Evolutionary conservation across 2,888 invertebrate species (phyloP), one percentile per base, ranked within the genome.

Genomic region (Pocota personata): DNA sequence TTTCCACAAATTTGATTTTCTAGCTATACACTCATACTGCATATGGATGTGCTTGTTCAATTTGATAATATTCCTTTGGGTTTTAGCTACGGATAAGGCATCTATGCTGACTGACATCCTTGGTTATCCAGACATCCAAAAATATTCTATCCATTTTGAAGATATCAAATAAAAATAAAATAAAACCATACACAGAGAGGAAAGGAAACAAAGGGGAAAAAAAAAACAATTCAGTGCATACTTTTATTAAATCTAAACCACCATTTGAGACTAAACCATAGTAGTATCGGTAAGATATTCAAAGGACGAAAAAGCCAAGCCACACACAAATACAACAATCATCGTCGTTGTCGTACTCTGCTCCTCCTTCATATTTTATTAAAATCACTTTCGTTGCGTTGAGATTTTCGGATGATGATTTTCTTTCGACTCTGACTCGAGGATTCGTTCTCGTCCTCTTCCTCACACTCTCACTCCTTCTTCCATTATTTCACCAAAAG

Each of bases 321-420:
- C 67, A 60, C 48, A 30, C 67, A 46, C 55, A 57, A 64, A 58
- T 37, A 77, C 64, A 71, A 71, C 57, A 82, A 76, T 80, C 43
- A 57, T 64, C 32, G 19, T 69, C 55, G 16, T 67, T 48, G 71
- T 48, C 40, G 52, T 52, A 37, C 57, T 67, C 52, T 40, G 79
- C 80, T 80, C 67, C 72, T 88, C 67, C 88, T 90, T 91, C 90
- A 92, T 91, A 90, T 90, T 91, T 92, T 92, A 92, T 92, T 92
- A 91, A 91, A 91, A 91, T 91, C 91, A 91, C 91, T 91, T 91
- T 91, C 91, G 91, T 91, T 91, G 91, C 91, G 90, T 89, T 89
- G 91, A 91, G 92, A 91, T 90, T 91, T 91, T 89, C 90, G 89
- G 90, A 90, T 87, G 86, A 82, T 86, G 79, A 75, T 78, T 83